Conservation (phyloP, 2,888 invertebrate genomes). For the Octonoba sinensis region DNA sequence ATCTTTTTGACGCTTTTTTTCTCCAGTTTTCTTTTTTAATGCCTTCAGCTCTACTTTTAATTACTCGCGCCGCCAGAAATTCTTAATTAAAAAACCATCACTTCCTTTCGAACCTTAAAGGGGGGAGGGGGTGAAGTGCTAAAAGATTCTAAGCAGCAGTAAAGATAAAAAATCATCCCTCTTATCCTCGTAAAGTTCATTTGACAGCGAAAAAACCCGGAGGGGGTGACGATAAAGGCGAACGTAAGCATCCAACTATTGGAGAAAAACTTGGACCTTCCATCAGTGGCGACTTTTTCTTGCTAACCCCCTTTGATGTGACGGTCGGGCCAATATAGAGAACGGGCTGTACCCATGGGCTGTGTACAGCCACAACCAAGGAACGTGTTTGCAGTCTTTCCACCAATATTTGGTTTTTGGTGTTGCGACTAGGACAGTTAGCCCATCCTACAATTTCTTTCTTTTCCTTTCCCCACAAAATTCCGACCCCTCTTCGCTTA, state of each 20-base stretch:
- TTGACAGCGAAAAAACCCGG: constrained; percentile 35
- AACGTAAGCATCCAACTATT: constrained; percentile 53
- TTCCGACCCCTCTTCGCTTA: constrained; percentile 41
- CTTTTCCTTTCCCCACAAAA: constrained; percentile 44
- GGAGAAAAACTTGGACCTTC: constrained; percentile 48
- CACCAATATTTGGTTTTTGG: constrained; percentile 65
- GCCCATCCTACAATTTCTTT: constrained; percentile 44
- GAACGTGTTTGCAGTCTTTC: constrained; percentile 60
- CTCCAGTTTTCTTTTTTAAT: constrained; percentile 15
- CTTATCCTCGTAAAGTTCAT: constrained; percentile 40
- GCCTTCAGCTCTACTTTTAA: constrained; percentile 46
- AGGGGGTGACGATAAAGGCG: constrained; percentile 44
- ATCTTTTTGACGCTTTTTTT: constrained; percentile 21
- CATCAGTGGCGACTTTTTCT: constrained; percentile 43
- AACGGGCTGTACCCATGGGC: constrained; percentile 54
- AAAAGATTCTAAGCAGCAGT: constrained; percentile 1
- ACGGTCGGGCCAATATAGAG: constrained; percentile 62
- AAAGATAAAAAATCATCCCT: constrained; percentile 20
- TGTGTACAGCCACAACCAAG: constrained; percentile 64
- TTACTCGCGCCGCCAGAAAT: constrained; percentile 50
- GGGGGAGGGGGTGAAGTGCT: not conserved
- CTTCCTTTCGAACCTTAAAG: constrained; percentile 31
- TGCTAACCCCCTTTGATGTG: constrained; percentile 36
- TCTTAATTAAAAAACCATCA: constrained; percentile 63
- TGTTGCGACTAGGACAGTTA: constrained; percentile 49